Base-by-base conservation (phyloP, 2,113 vertebrate genomes). In the Halichoeres trimaculatus region DNA sequence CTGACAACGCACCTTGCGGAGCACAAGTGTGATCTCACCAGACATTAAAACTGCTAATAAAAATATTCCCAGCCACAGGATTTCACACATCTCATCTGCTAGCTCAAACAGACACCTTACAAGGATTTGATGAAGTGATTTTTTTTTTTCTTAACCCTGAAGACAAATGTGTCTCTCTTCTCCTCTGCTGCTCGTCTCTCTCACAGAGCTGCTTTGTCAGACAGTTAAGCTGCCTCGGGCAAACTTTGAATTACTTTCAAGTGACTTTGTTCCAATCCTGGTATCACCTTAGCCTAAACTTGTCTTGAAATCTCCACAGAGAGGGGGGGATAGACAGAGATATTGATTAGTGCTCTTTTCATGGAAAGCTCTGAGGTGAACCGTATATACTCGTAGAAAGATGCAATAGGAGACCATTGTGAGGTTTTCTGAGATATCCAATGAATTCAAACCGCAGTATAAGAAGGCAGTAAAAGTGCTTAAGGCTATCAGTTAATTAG, bases 211-310 rank as follows among this genome's bases (percentile, higher is more conserved):
- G 55, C 57, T 65, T 58, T 74, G 64, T 88, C 85, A 88, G 86
- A 85, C 75, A 83, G 74, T 88, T 72, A 40, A 53, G 70, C 57
- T 22, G 84, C 86, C 84, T 83, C 70, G 7, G 76, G 86, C 86
- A 45, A 72, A 89, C 69, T 90, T 84, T 81, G 72, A 89, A 86
- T 86, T 83, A 87, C 89, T 91, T 92, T 92, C 77, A 88, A 85
- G 85, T 85, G 88, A 92, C 89, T 90, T 90, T 88, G 79, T 77
- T 88, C 78, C 70, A 74, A 69, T 53, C 57, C 74, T 47, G 72
- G 85, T 82, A 85, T 90, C 85, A 86, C 82, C 78, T 81, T 69
- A 85, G 89, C 85, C 85, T 88, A 85, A 88, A 89, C 85, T 78
- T 84, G 87, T 88, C 85, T 84, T 76, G 72, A 80, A 76, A 80